Conservation (phyloP, 35 echinoderm and acorn worm species). For the Lytechinus pictus region DNA sequence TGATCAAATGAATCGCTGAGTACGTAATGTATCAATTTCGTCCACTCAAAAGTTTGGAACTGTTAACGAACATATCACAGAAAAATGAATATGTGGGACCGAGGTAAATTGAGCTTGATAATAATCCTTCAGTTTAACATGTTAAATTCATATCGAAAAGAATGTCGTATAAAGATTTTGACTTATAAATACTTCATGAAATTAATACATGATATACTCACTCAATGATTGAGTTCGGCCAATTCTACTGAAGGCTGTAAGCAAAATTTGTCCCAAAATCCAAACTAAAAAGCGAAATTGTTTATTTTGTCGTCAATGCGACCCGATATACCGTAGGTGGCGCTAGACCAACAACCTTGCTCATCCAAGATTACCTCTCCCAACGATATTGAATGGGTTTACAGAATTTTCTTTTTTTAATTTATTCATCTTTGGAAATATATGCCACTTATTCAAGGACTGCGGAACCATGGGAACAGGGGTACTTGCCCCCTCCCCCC, state of each 20-base stretch:
- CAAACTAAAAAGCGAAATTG: neutral
- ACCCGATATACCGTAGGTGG: neutral
- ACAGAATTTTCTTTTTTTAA: too few relatives aligned
- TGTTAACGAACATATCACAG: neutral
- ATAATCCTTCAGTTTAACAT: neutral
- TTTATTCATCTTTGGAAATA: too few relatives aligned
- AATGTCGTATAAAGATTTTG: neutral
- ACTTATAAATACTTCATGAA: neutral
- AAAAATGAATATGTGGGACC: neutral
- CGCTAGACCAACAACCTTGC: neutral
- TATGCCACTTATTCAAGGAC: too few relatives aligned
- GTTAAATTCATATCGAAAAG: neutral
- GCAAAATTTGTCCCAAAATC: neutral
- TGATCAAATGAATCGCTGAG: too few relatives aligned
- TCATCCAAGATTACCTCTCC: too few relatives aligned
- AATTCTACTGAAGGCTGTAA: neutral
- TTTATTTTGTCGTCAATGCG: slow-evolving; percentile 2
- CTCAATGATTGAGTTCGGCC: neutral
- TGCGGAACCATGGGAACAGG: too few relatives aligned
- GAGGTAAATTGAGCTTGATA: neutral
- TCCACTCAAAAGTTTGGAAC: neutral
- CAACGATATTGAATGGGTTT: too few relatives aligned
- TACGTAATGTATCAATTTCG: too few relatives aligned
- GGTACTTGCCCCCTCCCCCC: too few relatives aligned
- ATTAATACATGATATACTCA: neutral